Base-by-base conservation (phyloP, 2,888 invertebrate species). In the Phyto melanocephala region DNA sequence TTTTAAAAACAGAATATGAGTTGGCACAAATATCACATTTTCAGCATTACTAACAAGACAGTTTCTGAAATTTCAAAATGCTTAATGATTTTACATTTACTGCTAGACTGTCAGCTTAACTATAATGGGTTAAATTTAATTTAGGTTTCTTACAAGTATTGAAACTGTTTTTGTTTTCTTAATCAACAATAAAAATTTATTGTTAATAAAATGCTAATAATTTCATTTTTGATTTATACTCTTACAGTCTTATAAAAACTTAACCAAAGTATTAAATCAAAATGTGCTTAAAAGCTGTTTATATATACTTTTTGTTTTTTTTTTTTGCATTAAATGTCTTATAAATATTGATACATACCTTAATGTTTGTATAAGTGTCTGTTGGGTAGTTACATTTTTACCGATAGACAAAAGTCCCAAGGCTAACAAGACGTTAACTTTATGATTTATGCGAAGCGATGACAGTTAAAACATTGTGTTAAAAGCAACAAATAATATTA, bases 301-400 rank as follows among this genome's bases (percentile, higher is more conserved):
- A 50, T 50, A 5, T 28, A n/a, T n/a, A 3, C 6, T 28, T 28
- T 28, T 6, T 6, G 3, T 28, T 28, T 13, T 47, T 6, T 74
- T 17, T 24, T 4, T 35, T n/a, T 37, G 13, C n/a, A 33, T 76
- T 58, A 58, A 47, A 54, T 40, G 17, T 1, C 2, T 20, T 40
- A 28, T 37, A 67, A 60, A 67, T 67, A 76, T 76, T 76, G 67
- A 67, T 76, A 60, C 58, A 50, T 58, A 40, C 28, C 67, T 75
- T 47, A 72, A 24, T 58, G 7, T 47, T 40, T 37, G 17, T 40
- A 37, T 8, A 63, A 24, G 10, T 47, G n/a, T 63, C 40, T 52
- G 7, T 20, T 22, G 7, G 8, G 13, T 17, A 45, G 17, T 15
- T 35, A 47, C 20, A 13, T 22, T 33, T 71, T 56, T 37, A 54